Evolutionary conservation across 2,888 invertebrate species (phyloP), one percentile per base, ranked within the genome.

Genomic region (Venusia cambrica): DNA sequence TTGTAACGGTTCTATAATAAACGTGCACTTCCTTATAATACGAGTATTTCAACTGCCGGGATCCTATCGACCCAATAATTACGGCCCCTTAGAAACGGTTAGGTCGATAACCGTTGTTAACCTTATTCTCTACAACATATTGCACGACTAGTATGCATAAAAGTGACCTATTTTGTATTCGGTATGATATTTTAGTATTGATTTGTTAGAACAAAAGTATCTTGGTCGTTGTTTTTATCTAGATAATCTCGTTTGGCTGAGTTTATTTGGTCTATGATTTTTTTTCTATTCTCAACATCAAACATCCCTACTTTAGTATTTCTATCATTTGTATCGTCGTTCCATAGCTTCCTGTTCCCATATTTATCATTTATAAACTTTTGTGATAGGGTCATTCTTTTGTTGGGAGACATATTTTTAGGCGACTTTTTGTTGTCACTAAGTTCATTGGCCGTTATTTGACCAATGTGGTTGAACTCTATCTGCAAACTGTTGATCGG

Each of bases 291-390:
- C 50, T 83, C 83, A 17, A 64, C 51, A 37, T 83, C 79, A 45
- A 70, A 73, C 14, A 62, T 48, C 45, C 65, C 71, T 16, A 66
- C 58, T 62, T 78, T 84, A 16, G 54, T 34, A 52, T 65, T 72
- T 51, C 63, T 70, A 27, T 85, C 77, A 34, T 62, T 73, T 3
- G 62, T 55, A 22, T 87, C 87, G 29, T 85, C 87, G 31, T 65
- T 62, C 87, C 87, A 88, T 37, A 88, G 57, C 57, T 79, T 87
- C 56, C 79, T 73, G 44, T 85, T 87, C 18, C 88, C 88, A 46
- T 88, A 87, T 64, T 88, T 88, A 52, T 88, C 88, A 43, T 88
- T 88, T 25, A 88, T 87, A 48, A 88, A 88, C 52, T 88, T 88
- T 58, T 88, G 88, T 13, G 88, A 88, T 21, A 83, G 61, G 39